These are phyloP conservation scores for Xiphias gladius DNA, from an alignment of 2,113 vertebrate genomes.

Conservation along the genomic window DNA sequence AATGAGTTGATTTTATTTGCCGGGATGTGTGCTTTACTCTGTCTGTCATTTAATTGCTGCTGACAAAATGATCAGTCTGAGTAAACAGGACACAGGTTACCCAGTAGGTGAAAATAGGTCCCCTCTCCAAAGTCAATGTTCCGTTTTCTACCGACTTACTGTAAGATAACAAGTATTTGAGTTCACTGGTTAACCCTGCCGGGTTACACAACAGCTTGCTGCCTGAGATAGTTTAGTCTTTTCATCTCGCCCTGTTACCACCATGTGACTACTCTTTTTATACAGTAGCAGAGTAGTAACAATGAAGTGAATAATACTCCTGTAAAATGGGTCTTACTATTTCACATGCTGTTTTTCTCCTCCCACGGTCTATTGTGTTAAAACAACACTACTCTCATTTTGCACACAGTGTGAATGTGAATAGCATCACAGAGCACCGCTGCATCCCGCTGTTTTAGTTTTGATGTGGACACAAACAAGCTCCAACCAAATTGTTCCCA, in stretches of 20 bases:
- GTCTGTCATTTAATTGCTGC: slow-evolving; percentile 69
- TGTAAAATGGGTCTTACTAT: slow-evolving; percentile 77
- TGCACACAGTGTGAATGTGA: slow-evolving; percentile 78
- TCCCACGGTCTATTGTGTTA: slow-evolving; percentile 75
- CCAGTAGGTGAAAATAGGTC: slow-evolving; percentile 61
- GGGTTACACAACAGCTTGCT: slow-evolving; percentile 72
- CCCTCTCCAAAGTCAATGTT: slow-evolving; percentile 28
- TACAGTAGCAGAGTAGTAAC: slow-evolving; percentile 72
- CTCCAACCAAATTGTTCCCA: slow-evolving; percentile 59
- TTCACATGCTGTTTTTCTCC: slow-evolving; percentile 74
- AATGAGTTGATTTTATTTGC: slow-evolving; percentile 83
- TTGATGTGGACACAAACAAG: slow-evolving; percentile 73
- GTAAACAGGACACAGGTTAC: slow-evolving; percentile 63
- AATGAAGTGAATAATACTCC: slow-evolving; percentile 79
- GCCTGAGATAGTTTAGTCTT: slow-evolving; percentile 68
- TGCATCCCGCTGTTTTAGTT: slow-evolving; percentile 67
- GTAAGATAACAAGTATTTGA: slow-evolving; percentile 57
- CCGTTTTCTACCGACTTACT: slow-evolving; percentile 48
- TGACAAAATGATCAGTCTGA: slow-evolving; percentile 73
- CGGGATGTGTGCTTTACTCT: slow-evolving; percentile 65
- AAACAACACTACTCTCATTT: slow-evolving; percentile 78
- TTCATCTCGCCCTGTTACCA: slow-evolving; percentile 67
- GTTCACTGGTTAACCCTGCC: slow-evolving; percentile 64
- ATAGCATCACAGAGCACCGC: slow-evolving; percentile 69
- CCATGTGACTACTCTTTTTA: slow-evolving; percentile 72